A percentile compares a stretch with the other conserved stretches of the same genome.
These are phyloP conservation scores for Sus scrofa DNA, from an alignment of 2,113 vertebrate genomes.

Conservation along the genomic window DNA sequence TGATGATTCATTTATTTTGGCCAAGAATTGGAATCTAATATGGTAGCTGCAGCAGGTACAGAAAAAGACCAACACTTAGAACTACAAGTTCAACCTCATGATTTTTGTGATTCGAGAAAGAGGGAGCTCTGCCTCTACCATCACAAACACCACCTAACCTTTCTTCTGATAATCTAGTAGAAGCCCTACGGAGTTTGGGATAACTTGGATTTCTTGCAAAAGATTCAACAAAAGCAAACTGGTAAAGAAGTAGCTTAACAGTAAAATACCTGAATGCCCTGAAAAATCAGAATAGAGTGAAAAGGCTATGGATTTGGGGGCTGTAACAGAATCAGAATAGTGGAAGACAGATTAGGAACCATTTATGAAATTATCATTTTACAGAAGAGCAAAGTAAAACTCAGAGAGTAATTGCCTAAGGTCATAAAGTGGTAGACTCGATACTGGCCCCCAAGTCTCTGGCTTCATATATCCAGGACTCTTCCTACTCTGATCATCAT, in stretches of 20 bases:
- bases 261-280: background rate
- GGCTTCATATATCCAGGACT: background rate
- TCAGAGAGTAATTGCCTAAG: background rate
- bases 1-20: background rate
- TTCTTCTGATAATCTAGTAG: background rate
- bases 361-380: slow-evolving; percentile 19
- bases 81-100: background rate
- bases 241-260: background rate
- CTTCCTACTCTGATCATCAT: background rate
- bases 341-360: background rate
- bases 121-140: background rate
- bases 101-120: background rate
- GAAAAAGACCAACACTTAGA: background rate
- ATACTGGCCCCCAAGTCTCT: background rate
- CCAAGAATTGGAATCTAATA: background rate
- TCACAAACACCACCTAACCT: background rate
- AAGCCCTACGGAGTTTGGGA: background rate
- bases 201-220: background rate
- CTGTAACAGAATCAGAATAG: background rate
- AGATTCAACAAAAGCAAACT: background rate
- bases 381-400: slow-evolving; percentile 4
- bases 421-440: background rate
- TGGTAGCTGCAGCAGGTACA: background rate
- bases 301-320: background rate
- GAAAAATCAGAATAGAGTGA: background rate